A percentile compares a stretch with the other conserved stretches of the same genome.
Conservation (phyloP, 2,113 vertebrate genomes). For the Crypturellus undulatus region DNA sequence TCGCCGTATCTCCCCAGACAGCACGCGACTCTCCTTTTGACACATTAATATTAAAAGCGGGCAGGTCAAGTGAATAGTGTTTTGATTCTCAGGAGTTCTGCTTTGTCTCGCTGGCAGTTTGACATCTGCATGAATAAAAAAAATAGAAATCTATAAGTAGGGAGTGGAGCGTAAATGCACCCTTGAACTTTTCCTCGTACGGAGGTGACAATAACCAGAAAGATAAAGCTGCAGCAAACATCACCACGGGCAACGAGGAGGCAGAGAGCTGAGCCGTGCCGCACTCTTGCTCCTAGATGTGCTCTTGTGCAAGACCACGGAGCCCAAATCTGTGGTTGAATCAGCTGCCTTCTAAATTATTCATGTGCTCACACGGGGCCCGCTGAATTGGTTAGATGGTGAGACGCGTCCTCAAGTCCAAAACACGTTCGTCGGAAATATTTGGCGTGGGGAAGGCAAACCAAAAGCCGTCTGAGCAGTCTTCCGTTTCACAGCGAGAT, state of each 20-base stretch:
- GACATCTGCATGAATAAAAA: background rate
- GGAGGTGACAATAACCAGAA: background rate
- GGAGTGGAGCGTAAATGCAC: background rate
- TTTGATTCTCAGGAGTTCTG: background rate
- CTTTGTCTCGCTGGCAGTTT: background rate
- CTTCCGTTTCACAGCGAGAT: background rate
- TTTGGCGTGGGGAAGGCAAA: constrained; percentile 34
- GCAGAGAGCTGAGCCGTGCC: background rate
- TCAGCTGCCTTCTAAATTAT: constrained; percentile 28
- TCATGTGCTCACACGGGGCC: background rate
- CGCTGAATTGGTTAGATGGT: constrained; percentile 17
- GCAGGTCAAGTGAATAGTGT: fast-evolving
- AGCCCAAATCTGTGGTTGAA: background rate
- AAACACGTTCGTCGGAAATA: constrained; percentile 13
- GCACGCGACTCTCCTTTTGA: fast-evolving
- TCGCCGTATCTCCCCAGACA: background rate
- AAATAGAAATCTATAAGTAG: background rate
- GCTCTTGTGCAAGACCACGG: background rate
- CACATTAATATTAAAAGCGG: background rate
- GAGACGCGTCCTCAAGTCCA: background rate
- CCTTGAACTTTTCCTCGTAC: background rate
- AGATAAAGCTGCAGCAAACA: background rate
- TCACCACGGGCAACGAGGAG: fast-evolving
- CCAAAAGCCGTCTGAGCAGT: background rate
- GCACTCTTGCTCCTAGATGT: background rate